These are phyloP conservation scores for Rhineura floridana DNA, from an alignment of 2,113 vertebrate species.

Conservation along the genomic window DNA sequence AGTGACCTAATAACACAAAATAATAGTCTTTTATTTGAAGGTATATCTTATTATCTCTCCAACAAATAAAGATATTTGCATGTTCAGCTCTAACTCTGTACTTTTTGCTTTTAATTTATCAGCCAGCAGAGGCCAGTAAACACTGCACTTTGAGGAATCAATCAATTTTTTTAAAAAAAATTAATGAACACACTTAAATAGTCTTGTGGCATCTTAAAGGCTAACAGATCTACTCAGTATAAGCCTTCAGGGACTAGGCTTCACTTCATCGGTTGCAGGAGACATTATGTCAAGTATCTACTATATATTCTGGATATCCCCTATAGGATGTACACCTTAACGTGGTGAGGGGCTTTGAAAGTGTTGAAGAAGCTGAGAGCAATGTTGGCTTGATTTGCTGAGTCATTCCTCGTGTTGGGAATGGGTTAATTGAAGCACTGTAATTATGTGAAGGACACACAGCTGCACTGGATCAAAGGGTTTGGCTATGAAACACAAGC, in stretches of 20 bases:
- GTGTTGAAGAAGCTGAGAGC: no score
- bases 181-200: neutral
- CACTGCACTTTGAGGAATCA: neutral
- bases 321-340: no score
- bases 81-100: neutral
- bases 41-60: neutral
- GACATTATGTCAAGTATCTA: neutral
- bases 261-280: neutral
- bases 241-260: neutral
- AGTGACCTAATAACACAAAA: neutral
- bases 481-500: no score
- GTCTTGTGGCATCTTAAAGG: neutral
- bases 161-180: neutral
- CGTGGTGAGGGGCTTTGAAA: no score
- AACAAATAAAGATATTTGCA: neutral
- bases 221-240: neutral
- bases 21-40: neutral
- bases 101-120: neutral
- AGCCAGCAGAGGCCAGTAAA: conserved; percentile 9
- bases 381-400: no score
- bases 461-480: no score
- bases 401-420: no score
- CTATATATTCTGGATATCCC: no score
- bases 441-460: no score
- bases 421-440: no score